Percentiles rank a stretch among this genome's conserved stretches.
phyloP scores from a whole-genome alignment of 2,888 invertebrate genomes.

The Yponomeuta sedellus region DNA sequence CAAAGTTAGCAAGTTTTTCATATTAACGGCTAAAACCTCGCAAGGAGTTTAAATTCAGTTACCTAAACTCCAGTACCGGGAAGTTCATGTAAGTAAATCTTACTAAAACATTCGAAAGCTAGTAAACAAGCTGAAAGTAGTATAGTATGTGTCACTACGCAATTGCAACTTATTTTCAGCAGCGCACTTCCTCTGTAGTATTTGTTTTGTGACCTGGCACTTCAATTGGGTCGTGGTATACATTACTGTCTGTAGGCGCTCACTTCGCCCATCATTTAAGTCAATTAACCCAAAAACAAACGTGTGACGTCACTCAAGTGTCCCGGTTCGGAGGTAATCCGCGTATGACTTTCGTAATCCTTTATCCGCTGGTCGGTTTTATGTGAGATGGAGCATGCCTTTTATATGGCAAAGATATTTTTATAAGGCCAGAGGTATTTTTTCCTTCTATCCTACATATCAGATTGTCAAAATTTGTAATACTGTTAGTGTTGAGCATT shows the following conservation, averaged over 20 bases:
- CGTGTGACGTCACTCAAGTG: slow-evolving; percentile 44
- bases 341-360: slow-evolving; percentile 67
- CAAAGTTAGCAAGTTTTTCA: too few species aligned
- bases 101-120: too few species aligned
- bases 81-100: too few species aligned
- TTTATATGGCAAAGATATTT: not conserved
- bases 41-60: too few species aligned
- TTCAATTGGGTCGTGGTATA: not conserved
- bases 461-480: too few species aligned
- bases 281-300: not conserved
- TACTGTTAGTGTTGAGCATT: too few species aligned
- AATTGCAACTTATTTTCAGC: too few species aligned
- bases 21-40: too few species aligned
- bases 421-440: not conserved
- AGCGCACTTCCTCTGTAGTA: not conserved
- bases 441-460: too few species aligned
- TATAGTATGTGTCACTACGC: too few species aligned
- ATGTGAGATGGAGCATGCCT: not conserved
- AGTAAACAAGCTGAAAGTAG: too few species aligned
- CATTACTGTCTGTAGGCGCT: not conserved
- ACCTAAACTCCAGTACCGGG: too few species aligned
- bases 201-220: not conserved
- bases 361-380: slow-evolving; percentile 31
- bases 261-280: not conserved
- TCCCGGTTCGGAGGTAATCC: slow-evolving; percentile 63